Base-by-base conservation (phyloP, 2,113 vertebrate genomes). In the Trinectes maculatus region DNA sequence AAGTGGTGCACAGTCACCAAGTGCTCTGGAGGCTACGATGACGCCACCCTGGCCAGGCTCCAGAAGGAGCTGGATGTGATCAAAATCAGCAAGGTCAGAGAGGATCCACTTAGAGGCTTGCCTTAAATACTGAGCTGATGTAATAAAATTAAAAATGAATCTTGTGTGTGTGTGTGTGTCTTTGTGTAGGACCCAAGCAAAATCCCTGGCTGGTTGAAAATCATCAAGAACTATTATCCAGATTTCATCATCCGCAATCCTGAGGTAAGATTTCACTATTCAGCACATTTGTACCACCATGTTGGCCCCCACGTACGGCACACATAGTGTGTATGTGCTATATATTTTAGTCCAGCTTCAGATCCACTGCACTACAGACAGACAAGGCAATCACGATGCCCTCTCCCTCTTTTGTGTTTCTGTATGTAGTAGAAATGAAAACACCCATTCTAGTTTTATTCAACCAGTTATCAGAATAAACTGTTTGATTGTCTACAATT, bases 1-100 rank as follows among this genome's bases (percentile, higher is more conserved):
- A 96, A 96, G 66, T 99, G 98, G 98, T 99, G 98, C 92, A 99
- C 98, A 0, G 98, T 99, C 77, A 98, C 97, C 71, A 99, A 99
- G 86, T 99, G 98, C 61, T 86, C 96, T 0, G 96, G 97, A 6
- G 98, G 98, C 76, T 97, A 96, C 0, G 98, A 99, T 0, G 98
- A 99, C 0, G 97, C 96, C 48, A 98, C 93, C 0, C 78, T 99
- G 51, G 94, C 95, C 0, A 90, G 96, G 1, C 93, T 99, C 71
- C 98, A 99, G 77, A 97, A 94, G 0, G 96, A 99, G 68, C 92
- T 99, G 85, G 96, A 99, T 34, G 92, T 99, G 90, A 92, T 99
- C 86, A 99, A 99, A 88, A 99, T 99, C 84, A 98, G 97, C 92
- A 99, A 99, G 95, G 98, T 99, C 66, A 89, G 69, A 31, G 57